phyloP scores from a whole-genome alignment of 2,888 invertebrate genomes.

The Nomada ruficornis region DNA sequence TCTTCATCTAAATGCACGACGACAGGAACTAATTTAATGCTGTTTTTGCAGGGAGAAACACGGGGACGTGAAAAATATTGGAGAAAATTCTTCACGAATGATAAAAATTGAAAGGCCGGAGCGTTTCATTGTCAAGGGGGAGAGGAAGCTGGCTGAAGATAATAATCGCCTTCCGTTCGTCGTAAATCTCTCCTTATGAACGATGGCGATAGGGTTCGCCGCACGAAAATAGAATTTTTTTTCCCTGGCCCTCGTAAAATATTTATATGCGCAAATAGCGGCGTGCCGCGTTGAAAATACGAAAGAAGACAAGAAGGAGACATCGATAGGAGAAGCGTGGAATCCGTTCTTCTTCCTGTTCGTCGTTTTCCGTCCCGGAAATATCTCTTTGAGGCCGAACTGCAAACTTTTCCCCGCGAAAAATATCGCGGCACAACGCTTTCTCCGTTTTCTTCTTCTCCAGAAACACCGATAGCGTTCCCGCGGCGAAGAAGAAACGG shows the following conservation, averaged over 20 bases:
- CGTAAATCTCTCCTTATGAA: slow-evolving; percentile 74
- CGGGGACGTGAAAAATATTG: not conserved
- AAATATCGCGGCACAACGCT: not conserved
- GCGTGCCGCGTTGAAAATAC: slow-evolving; percentile 44
- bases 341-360: not conserved
- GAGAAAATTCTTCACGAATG: not conserved
- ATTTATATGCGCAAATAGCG: slow-evolving; percentile 64
- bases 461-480: too few relatives aligned
- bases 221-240: slow-evolving; percentile 59
- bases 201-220: slow-evolving; percentile 54
- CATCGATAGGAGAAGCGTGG: slow-evolving; percentile 29
- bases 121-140: slow-evolving; percentile 29
- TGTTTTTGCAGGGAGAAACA: not conserved
- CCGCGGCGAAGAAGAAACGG: too few relatives aligned
- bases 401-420: slow-evolving; percentile 4
- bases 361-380: slow-evolving; percentile 16
- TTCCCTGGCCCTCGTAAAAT: slow-evolving; percentile 50
- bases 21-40: not conserved
- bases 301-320: slow-evolving; percentile 14
- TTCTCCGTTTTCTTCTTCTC: not conserved
- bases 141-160: slow-evolving; percentile 46
- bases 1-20: too few relatives aligned
- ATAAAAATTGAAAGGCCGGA: slow-evolving; percentile 14
- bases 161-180: slow-evolving; percentile 72
- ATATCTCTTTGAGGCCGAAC: slow-evolving; percentile 22